A percentile compares a stretch with the other conserved stretches of the same genome.
These are phyloP conservation scores for Hypanus sabinus DNA, from an alignment of 2,113 vertebrate species.

Conservation along the genomic window DNA sequence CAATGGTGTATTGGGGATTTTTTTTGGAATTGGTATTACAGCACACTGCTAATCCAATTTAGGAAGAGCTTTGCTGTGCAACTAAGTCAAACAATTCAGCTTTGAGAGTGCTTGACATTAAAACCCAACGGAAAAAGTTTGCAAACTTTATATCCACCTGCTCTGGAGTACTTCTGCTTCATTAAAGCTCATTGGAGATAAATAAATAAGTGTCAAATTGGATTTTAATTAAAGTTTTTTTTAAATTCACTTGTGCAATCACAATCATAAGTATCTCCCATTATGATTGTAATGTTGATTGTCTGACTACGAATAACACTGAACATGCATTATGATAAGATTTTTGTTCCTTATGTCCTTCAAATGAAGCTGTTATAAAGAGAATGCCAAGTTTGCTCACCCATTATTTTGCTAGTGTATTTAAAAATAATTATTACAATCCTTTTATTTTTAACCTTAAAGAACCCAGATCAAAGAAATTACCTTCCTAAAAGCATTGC, in stretches of 20 bases:
- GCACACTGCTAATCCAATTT: neutral
- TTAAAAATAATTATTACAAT: neutral
- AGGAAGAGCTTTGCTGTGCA: neutral
- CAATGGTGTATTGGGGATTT: neutral
- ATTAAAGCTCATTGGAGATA: neutral
- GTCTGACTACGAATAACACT: neutral
- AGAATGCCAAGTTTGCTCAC: neutral
- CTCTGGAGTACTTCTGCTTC: neutral
- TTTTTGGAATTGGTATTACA: neutral
- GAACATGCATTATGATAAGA: neutral
- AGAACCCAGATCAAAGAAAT: neutral
- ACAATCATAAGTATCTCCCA: neutral
- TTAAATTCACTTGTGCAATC: neutral
- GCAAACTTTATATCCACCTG: neutral
- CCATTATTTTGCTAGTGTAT: neutral
- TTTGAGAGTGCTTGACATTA: neutral
- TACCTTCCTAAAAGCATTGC: neutral
- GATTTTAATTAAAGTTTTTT: neutral
- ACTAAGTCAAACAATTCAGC: neutral
- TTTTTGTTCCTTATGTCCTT: neutral
- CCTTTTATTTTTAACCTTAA: neutral
- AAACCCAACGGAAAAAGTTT: neutral
- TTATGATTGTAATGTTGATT: neutral
- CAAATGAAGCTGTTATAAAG: neutral
- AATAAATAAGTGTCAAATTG: neutral